Evolutionary conservation across 2,113 vertebrate genomes (phyloP).

Genomic region (Fregata magnificens): DNA sequence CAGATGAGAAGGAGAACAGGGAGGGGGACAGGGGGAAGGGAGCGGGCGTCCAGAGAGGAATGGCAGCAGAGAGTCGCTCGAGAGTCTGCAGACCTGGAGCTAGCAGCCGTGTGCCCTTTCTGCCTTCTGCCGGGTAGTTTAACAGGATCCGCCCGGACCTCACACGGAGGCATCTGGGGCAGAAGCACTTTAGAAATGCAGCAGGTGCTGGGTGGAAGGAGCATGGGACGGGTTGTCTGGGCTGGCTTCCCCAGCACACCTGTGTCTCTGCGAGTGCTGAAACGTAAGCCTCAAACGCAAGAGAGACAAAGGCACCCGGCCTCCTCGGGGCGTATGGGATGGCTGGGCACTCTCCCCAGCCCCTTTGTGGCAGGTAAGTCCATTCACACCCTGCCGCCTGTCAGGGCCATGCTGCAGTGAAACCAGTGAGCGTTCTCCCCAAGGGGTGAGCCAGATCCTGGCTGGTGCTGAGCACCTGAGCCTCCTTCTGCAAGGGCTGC

Average conservation of each 20-base stretch:
- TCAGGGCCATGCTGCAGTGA: neutral
- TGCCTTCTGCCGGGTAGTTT: neutral
- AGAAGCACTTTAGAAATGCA: accelerated
- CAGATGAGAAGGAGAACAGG: neutral
- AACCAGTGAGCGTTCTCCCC: neutral
- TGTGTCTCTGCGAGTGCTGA: neutral
- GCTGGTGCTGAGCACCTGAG: neutral
- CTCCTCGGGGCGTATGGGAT: accelerated
- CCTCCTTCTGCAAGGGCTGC: neutral
- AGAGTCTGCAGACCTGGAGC: neutral
- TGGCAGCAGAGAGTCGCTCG: neutral
- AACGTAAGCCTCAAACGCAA: accelerated
- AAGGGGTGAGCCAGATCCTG: neutral
- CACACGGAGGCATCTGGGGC: neutral
- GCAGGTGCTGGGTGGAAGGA: neutral
- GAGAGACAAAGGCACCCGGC: neutral
- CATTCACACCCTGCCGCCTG: too few species aligned
- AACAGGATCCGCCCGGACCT: neutral
- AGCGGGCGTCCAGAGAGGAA: accelerated
- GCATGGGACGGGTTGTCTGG: accelerated
- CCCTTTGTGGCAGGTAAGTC: neutral
- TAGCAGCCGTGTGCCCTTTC: neutral
- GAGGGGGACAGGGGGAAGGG: neutral
- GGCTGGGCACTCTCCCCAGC: neutral
- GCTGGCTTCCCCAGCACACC: neutral